Evolutionary conservation across 1,140 invertebrate species (phyloP).

Genomic region (Drosophila pseudoobscura): DNA sequence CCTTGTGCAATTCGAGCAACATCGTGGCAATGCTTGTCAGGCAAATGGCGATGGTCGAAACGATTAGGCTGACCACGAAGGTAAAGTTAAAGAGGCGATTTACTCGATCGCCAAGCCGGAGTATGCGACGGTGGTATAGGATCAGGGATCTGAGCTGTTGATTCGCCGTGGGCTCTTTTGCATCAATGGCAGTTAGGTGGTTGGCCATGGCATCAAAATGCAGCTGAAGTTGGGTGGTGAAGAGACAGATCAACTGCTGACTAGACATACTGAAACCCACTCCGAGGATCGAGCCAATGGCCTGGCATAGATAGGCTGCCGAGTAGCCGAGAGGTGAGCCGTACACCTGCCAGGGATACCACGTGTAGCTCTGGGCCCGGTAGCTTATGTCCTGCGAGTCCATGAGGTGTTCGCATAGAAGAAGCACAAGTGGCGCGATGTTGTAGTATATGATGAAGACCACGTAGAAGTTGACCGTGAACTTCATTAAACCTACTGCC

Average conservation of each 20-base stretch:
- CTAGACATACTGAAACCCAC: constrained; percentile 58
- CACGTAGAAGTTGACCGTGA: constrained; percentile 46
- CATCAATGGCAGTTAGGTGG: constrained; percentile 38
- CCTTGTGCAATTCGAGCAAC: constrained; percentile 47
- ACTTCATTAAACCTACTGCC: constrained; percentile 50
- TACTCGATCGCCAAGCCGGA: constrained; percentile 36
- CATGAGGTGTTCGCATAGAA: constrained; percentile 41
- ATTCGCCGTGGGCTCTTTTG: constrained; percentile 32
- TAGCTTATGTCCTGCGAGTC: constrained; percentile 27
- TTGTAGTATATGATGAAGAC: constrained; percentile 57
- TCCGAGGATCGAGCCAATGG: constrained; percentile 45
- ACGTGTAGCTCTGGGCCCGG: constrained; percentile 64
- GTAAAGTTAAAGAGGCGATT: constrained; percentile 62
- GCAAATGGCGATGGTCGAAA: constrained; percentile 70
- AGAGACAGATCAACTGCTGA: constrained; percentile 61
- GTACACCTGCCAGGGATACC: constrained; percentile 67
- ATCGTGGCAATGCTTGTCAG: constrained; percentile 66
- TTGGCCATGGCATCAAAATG: constrained; percentile 68
- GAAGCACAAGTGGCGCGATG: constrained; percentile 40
- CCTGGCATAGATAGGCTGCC: constrained; percentile 39
- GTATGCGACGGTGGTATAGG: constrained; percentile 49
- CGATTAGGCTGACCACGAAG: constrained; percentile 55
- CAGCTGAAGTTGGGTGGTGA: constrained; percentile 60
- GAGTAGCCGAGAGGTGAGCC: constrained; percentile 28
- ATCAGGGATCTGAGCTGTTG: constrained; percentile 47